These are phyloP conservation scores for Tokudaia tokunoshimensis DNA, from an alignment of 2,797 vertebrate genomes.

Conservation along the genomic window DNA sequence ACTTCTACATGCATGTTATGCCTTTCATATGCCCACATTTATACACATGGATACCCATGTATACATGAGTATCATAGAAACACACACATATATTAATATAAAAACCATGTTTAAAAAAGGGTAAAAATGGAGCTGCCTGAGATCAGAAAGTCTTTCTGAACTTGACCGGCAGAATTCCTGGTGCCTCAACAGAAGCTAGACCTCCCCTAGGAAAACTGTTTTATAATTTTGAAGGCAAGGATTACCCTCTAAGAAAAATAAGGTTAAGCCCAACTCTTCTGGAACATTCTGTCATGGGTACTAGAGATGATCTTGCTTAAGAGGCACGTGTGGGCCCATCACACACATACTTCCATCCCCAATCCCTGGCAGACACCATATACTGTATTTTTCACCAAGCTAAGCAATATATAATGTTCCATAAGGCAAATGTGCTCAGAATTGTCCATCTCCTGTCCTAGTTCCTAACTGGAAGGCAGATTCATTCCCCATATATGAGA, in stretches of 20 bases:
- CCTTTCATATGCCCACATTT: neutral
- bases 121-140: neutral
- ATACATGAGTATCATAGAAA: neutral
- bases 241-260: slow-evolving; percentile 14
- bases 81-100: neutral
- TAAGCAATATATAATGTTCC: neutral
- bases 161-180: neutral
- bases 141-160: slow-evolving; percentile 21
- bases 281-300: neutral
- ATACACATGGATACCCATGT: neutral
- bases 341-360: rapidly evolving
- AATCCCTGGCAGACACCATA: rapidly evolving
- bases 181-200: neutral
- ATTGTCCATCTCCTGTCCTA: neutral
- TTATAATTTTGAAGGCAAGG: slow-evolving; percentile 20
- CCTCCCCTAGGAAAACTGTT: neutral
- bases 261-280: neutral
- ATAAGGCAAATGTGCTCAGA: neutral
- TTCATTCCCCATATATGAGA: neutral
- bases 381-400: neutral
- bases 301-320: neutral
- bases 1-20: neutral
- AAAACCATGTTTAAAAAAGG: neutral
- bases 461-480: neutral
- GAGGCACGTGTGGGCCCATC: neutral